phyloP scores from a whole-genome alignment of 2,888 invertebrate species.

The Neocrepidodera transversa region DNA sequence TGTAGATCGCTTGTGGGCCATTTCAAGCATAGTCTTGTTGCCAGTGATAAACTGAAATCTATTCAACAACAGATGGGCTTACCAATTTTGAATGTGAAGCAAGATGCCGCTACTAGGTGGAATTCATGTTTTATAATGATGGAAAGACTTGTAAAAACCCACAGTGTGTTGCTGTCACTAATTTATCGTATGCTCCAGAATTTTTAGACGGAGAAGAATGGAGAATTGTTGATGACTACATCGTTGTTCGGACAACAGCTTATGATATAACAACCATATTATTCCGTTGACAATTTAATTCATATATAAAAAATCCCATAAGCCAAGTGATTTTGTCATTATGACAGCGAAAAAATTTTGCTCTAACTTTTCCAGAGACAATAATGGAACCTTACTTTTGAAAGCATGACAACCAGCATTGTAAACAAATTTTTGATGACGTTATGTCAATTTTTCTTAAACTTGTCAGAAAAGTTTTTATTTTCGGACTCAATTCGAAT shows the following conservation, averaged over 20 bases:
- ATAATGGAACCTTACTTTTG: too few species aligned
- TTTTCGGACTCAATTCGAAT: too few species aligned
- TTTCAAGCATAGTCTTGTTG: slow-evolving; percentile 23
- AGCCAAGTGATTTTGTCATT: too few species aligned
- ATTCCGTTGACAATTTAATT: too few species aligned
- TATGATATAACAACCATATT: slow-evolving; percentile 20
- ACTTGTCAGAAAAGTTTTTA: too few species aligned
- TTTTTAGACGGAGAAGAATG: slow-evolving; percentile 30
- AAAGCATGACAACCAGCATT: too few species aligned
- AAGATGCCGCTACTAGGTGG: slow-evolving; percentile 43
- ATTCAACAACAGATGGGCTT: background rate
- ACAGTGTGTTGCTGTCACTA: slow-evolving; percentile 25
- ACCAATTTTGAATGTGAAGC: slow-evolving; percentile 41
- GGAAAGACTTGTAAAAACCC: slow-evolving; percentile 8
- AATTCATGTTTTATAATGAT: too few species aligned
- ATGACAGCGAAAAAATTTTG: too few species aligned
- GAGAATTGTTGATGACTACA: too few species aligned
- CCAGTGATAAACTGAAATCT: slow-evolving; percentile 26
- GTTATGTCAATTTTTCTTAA: too few species aligned
- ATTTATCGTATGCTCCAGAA: slow-evolving; percentile 25
- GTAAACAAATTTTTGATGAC: too few species aligned
- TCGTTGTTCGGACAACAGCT: slow-evolving; percentile 22
- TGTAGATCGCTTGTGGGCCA: background rate
- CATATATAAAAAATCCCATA: too few species aligned
- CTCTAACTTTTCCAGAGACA: slow-evolving; percentile 31